These are phyloP conservation scores for Papilio protenor DNA, from an alignment of 2,888 invertebrate species.

Conservation along the genomic window DNA sequence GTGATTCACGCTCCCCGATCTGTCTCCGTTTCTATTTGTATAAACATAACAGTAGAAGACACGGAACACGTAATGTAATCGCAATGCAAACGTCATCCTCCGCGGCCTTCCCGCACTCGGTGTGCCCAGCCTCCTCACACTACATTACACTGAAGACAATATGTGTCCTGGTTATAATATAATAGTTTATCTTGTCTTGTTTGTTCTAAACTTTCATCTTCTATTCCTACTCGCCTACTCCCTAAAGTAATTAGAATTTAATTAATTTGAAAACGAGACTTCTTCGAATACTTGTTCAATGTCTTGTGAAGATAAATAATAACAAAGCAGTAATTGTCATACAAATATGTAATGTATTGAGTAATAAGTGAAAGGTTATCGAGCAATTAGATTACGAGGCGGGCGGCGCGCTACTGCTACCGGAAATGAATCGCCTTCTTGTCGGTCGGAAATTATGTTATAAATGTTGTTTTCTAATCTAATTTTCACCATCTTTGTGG, in stretches of 20 bases:
- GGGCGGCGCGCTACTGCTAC: background rate
- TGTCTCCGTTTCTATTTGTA: conserved; percentile 6
- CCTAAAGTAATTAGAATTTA: background rate
- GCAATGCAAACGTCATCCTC: background rate
- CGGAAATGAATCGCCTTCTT: background rate
- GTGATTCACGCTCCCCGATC: conserved; percentile 1
- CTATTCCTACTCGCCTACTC: background rate
- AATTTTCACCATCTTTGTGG: background rate
- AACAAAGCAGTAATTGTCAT: background rate
- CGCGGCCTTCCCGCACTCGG: background rate
- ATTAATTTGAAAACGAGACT: background rate
- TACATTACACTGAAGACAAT: background rate
- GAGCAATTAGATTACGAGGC: background rate
- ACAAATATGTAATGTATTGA: background rate
- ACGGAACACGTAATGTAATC: conserved; percentile 1
- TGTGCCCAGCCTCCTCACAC: background rate
- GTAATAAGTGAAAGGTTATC: conserved; percentile 12
- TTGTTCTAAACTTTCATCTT: background rate
- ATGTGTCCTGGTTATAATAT: too few relatives aligned
- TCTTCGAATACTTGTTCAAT: background rate
- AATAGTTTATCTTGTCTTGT: background rate
- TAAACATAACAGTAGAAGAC: conserved; percentile 3
- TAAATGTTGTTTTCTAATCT: background rate
- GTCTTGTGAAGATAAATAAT: background rate
- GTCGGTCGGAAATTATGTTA: background rate